Evolutionary conservation across 2,888 invertebrate genomes (phyloP), one percentile per base, ranked within the genome.

Genomic region (Pandemis corylana): DNA sequence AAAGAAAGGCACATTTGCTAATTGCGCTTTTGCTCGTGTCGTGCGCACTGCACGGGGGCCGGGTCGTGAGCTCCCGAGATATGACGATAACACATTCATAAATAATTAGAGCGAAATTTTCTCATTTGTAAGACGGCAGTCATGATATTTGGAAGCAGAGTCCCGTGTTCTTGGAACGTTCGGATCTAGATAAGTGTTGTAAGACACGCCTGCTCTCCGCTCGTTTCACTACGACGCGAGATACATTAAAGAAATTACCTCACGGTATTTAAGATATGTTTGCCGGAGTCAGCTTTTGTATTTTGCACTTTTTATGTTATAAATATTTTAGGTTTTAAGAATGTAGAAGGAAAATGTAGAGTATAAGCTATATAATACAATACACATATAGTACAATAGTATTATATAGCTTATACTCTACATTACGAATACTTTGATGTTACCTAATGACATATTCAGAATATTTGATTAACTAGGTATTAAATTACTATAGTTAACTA

Each of bases 51-150:
- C 71, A 89, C 91, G 91, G 92, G 88, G 90, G 92, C 91, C 86
- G 92, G 93, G 89, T 94, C 94, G 94, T 94, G 94, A 93, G 94
- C 90, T 88, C 88, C 83, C 80, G 84, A 93, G 94, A 94, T 94
- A 94, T 94, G 92, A 94, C 87, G 94, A 94, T 94, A 94, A 94
- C 94, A 93, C 94, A 94, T 94, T 94, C 94, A 94, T 94, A 94
- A 94, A 94, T 94, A 94, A 94, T 94, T 94, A 94, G 94, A 94
- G 93, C 92, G 90, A 94, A 94, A 94, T 94, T 94, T 94, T 94
- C 94, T 94, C 94, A 94, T 94, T 94, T 94, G 94, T 94, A 94
- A 92, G 91, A 92, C 93, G 90, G 91, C 90, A 92, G 92, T 90
- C 94, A 92, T 92, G 94, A 94, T 94, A 94, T 94, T 94, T 93